Evolutionary conservation across 1,140 invertebrate genomes (phyloP), one percentile per base, ranked within the genome.

Genomic region (Hyposmocoma kahamanoa): DNA sequence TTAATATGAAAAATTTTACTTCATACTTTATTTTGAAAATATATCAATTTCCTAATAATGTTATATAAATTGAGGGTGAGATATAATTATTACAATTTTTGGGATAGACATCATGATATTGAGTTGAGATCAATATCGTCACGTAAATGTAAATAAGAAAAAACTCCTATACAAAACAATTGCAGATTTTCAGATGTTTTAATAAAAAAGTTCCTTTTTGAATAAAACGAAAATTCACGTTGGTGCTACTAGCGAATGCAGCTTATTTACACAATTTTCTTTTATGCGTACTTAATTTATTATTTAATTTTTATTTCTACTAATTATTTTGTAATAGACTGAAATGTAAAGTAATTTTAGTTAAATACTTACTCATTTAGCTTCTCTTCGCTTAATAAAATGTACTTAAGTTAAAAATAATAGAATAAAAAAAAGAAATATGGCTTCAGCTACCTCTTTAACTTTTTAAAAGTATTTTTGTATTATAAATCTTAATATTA

Each of bases 391-490:
- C n/a, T n/a, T n/a, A n/a, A n/a, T n/a, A n/a, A n/a, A n/a, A n/a
- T n/a, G n/a, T n/a, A n/a, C n/a, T n/a, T n/a, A 53, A 59, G 48
- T 57, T 36, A 41, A 20, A 5, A 44, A 41, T 47, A 56, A 48
- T 45, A 51, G 63, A 56, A 59, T 59, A 65, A 57, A 58, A 54
- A 58, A 54, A 50, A 52, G 53, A 62, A 65, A 59, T 59, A 44
- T 49, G 42, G 69, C 66, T 67, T 70, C 64, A 72, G 72, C 78
- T 82, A 83, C 79, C 76, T 83, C 76, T 83, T 66, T 43, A 63
- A 58, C 70, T 64, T 67, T 52, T 72, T 78, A 76, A 74, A 79
- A 57, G 50, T 83, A 78, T 79, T 83, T 80, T 76, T 82, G 54
- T 82, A 82, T 55, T 66, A 72, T 52, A 61, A 62, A 57, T 59